These are phyloP conservation scores for Phortica magna DNA, from an alignment of 2,888 invertebrate genomes.

Conservation along the genomic window DNA sequence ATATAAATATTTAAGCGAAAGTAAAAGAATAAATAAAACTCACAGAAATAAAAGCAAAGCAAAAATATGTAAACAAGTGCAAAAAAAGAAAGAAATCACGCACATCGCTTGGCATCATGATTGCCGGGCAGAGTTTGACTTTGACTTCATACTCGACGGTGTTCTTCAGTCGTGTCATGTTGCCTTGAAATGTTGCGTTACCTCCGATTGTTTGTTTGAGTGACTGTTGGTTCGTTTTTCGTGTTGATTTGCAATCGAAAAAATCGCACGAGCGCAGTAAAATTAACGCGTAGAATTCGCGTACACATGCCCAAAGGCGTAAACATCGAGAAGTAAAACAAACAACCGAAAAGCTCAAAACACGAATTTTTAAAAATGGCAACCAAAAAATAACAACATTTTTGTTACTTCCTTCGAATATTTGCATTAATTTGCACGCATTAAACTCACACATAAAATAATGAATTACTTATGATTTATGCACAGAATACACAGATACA, in stretches of 20 bases:
- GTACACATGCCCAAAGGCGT: slow-evolving; percentile 6
- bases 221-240: background rate
- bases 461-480: slow-evolving; percentile 24
- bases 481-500: too few relatives aligned
- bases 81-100: slow-evolving; percentile 22
- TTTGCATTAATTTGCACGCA: slow-evolving; percentile 27
- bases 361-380: background rate
- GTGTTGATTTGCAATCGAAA: slow-evolving; percentile 33
- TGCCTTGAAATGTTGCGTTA: slow-evolving; percentile 18
- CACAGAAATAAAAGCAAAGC: slow-evolving; percentile 14
- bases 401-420: background rate
- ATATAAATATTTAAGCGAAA: slow-evolving; percentile 33
- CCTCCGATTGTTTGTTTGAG: background rate
- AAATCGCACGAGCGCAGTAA: slow-evolving; percentile 14
- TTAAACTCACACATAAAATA: slow-evolving; percentile 18
- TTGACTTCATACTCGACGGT: background rate
- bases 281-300: background rate
- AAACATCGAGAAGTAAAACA: background rate
- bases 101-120: slow-evolving; percentile 5
- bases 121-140: background rate
- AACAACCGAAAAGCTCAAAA: background rate
- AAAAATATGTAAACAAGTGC: slow-evolving; percentile 8
- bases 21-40: slow-evolving; percentile 35
- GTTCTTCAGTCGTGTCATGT: background rate
- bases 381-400: slow-evolving; percentile 2